Base-by-base conservation (phyloP, 2,797 vertebrate genomes). In the Eleutherodactylus coqui region DNA sequence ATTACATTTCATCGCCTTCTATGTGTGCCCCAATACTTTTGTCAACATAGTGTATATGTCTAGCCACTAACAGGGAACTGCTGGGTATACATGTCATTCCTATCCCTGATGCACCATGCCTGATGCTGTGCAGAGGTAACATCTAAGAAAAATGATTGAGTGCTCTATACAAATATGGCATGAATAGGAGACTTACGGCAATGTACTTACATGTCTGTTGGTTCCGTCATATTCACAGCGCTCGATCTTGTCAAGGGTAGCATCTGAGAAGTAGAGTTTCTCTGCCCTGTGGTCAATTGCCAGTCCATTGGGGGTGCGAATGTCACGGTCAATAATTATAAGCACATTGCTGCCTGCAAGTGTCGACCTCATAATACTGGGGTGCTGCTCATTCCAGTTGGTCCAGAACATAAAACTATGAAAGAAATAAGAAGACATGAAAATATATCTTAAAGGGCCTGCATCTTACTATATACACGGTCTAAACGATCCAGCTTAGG, bases 331-430 rank as follows among this genome's bases (percentile, higher is more conserved):
- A 0, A 99, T 96, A 91, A 99, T 98, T 36, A 97, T 96, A 9
- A 99, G 91, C 88, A 98, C 95, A 0, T 98, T 99, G 92, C 96
- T 95, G 1, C 98, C 98, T 0, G 95, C 95, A 75, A 99, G 94
- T 34, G 97, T 96, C 0, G 98, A 95, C 2, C 98, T 94, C 98
- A 99, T 98, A 92, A 99, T 99, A 93, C 98, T 99, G 76, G 98
- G 98, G 88, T 97, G 91, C 90, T 96, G 96, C 92, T 99, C 98
- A 0, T 99, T 99, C 98, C 98, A 99, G 92, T 99, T 99, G 88
- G 98, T 99, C 98, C 98, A 99, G 93, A 99, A 99, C 98, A 99
- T 99, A 86, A 99, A 89, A 89, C 98, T 99, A 77, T 81, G 38
- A 5, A 53, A 81, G 75, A 14, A 21, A 78, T 32, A 11, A 9